These are phyloP conservation scores for Ectropis crepuscularia DNA, from an alignment of 2,888 invertebrate species.

Conservation along the genomic window DNA sequence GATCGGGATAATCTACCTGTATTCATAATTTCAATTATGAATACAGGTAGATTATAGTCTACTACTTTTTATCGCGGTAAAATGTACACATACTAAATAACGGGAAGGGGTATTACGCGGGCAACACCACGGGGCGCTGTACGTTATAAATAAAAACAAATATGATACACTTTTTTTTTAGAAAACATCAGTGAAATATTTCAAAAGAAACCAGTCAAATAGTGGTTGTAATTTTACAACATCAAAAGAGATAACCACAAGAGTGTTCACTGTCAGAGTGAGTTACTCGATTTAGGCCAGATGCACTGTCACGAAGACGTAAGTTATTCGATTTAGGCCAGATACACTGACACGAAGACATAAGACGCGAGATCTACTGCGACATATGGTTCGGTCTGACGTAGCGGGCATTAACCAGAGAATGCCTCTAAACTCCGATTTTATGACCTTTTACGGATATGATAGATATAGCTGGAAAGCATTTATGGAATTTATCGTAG, in stretches of 20 bases:
- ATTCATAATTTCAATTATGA: no score
- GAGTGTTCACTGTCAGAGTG: conserved; percentile 12
- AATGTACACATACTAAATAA: no score
- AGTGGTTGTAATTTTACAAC: no score
- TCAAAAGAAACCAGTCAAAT: no score
- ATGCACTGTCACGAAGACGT: conserved; percentile 23
- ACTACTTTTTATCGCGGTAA: no score
- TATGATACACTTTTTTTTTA: no score
- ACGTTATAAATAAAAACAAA: no score
- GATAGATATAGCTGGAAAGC: conserved; percentile 3
- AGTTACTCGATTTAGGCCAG: conserved; percentile 20
- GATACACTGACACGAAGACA: conserved; percentile 20
- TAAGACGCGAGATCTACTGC: conserved; percentile 19
- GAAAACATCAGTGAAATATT: no score
- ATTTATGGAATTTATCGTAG: background rate
- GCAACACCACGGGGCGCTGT: no score
- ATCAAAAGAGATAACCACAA: background rate
- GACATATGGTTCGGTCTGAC: conserved; percentile 16
- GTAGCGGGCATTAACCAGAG: conserved; percentile 4
- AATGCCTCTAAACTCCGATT: conserved; percentile 16
- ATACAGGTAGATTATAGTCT: no score
- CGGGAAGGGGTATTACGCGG: no score
- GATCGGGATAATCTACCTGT: no score
- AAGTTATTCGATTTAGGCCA: conserved; percentile 19
- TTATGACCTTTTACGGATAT: conserved; percentile 1